Conservation (phyloP, 1,140 invertebrate genomes). For the Chironomus striatipennis region DNA sequence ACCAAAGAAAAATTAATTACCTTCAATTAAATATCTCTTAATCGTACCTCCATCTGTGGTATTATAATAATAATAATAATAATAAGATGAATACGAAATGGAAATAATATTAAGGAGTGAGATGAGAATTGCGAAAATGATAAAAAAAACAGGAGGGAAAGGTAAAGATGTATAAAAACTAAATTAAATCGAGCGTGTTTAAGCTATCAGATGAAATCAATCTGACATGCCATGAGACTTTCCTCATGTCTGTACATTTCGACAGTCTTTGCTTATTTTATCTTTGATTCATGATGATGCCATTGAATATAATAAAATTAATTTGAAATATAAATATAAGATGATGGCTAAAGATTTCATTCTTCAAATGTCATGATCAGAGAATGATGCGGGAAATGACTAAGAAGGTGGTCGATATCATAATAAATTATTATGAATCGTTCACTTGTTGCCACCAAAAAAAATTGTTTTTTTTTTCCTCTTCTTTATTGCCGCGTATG, state of each 20-base stretch:
- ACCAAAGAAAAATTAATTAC: constrained; percentile 15
- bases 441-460: not conserved
- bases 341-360: no score
- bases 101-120: no score
- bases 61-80: constrained; percentile 11
- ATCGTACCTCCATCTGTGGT: constrained; percentile 9
- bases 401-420: not conserved
- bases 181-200: constrained; percentile 13
- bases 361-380: no score
- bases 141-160: not conserved
- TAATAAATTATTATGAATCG: not conserved
- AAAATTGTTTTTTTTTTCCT: no score
- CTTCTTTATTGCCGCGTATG: not conserved
- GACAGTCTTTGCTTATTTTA: not conserved
- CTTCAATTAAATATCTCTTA: constrained; percentile 24
- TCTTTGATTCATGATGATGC: no score
- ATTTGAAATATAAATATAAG: no score
- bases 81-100: no score
- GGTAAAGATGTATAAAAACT: not conserved
- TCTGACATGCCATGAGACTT: constrained; percentile 5
- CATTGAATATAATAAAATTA: no score
- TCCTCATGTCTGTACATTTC: not conserved
- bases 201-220: constrained; percentile 13
- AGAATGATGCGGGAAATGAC: not conserved
- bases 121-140: no score